Base-by-base conservation (phyloP, 2,113 vertebrate species). In the Neolamprologus brichardi region DNA sequence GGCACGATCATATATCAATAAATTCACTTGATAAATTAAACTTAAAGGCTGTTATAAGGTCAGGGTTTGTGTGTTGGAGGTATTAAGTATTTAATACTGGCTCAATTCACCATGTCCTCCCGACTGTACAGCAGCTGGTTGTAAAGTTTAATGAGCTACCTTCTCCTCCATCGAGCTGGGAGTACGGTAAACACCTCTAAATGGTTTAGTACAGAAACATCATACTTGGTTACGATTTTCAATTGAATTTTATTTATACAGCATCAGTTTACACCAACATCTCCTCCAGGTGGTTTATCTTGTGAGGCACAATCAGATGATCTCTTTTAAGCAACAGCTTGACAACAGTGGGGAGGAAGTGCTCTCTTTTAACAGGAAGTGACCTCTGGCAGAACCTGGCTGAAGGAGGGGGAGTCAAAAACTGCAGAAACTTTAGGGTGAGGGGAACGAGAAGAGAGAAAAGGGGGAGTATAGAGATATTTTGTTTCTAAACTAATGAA, bases 51-150 rank as follows among this genome's bases (percentile, higher is more conserved):
- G 41, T 84, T 84, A 86, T 87, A 88, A 93, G 93, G 88, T 90
- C 91, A 91, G 30, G 3, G 82, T 88, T 70, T 85, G 53, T 79
- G 64, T 89, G 85, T 85, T 85, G 75, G 77, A 37, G 60, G 34
- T 89, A 88, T 92, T 91, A 92, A 93, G 78, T 91, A 92, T 92
- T 94, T 92, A 95, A 34, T 23, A 90, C 82, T 87, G 86, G 44
- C 37, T 83, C 54, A 79, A 44, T 88, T 91, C 82, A 53, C 56
- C 62, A 75, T 32, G 6, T 84, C 79, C 79, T 46, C 2, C 62
- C 58, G 13, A 7, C 54, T 51, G 17, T 5, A 11, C 4, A 72
- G 84, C 82, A 15, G 44, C 80, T 23, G 81, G 23, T 34, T 79
- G 28, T 39, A 37, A 70, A 39, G 72, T 75, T 79, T 77, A 87